phyloP scores from a whole-genome alignment of 2,797 vertebrate species.

The Parotocinclus haroldoi region DNA sequence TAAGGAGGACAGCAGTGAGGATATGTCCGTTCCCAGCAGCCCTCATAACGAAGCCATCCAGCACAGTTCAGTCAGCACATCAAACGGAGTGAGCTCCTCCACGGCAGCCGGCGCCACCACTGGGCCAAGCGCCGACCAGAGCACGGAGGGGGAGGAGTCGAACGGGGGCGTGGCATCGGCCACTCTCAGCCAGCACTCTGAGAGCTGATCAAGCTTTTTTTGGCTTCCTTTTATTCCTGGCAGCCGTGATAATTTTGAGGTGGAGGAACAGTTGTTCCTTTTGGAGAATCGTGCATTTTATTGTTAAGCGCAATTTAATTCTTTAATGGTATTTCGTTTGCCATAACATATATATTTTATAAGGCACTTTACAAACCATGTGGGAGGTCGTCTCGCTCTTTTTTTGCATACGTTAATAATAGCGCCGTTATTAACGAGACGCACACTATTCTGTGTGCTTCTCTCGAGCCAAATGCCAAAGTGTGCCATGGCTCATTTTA shows the following conservation, averaged over 20 bases:
- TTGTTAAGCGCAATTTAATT: slow-evolving; percentile 29
- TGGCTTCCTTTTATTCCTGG: slow-evolving; percentile 34
- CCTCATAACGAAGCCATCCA: slow-evolving; percentile 94
- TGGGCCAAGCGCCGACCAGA: slow-evolving; percentile 79
- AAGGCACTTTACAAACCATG: slow-evolving; percentile 38
- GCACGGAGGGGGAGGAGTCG: slow-evolving; percentile 81
- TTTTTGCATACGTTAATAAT: slow-evolving; percentile 34
- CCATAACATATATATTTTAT: slow-evolving; percentile 46
- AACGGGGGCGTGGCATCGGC: slow-evolving; percentile 71
- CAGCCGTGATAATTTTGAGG: slow-evolving; percentile 43
- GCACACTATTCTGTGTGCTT: slow-evolving; percentile 45
- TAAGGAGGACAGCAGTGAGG: slow-evolving; percentile 94
- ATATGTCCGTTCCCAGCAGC: slow-evolving; percentile 90
- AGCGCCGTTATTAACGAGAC: slow-evolving; percentile 31
- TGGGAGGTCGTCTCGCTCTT: slow-evolving; percentile 22
- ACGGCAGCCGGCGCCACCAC: slow-evolving; percentile 69
- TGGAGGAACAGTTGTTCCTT: slow-evolving; percentile 53
- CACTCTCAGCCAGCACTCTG: slow-evolving; percentile 81
- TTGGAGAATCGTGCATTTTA: slow-evolving; percentile 37
- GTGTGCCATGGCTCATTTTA: slow-evolving; percentile 72
- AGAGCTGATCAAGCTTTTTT: slow-evolving; percentile 83
- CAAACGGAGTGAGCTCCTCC: slow-evolving; percentile 91
- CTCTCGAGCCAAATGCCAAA: slow-evolving; percentile 84
- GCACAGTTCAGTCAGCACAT: slow-evolving; percentile 98
- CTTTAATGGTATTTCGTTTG: slow-evolving; percentile 41